Evolutionary conservation across 2,797 vertebrate species (phyloP).

Genomic region (Mycteria americana): DNA sequence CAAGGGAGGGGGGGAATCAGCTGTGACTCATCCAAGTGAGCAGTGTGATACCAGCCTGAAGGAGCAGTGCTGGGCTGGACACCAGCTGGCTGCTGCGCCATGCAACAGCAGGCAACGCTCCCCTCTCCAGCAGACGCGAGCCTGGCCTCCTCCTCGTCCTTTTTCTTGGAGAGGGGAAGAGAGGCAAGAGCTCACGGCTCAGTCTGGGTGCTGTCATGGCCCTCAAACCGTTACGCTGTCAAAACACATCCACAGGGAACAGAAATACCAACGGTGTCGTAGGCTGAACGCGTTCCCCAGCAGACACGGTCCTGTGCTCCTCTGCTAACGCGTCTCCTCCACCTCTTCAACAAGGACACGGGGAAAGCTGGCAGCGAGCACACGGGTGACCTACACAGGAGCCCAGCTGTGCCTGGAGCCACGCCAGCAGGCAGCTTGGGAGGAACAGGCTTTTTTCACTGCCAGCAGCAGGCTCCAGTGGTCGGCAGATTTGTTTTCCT

Average conservation of each 20-base stretch:
- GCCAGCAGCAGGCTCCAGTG: constrained; percentile 43
- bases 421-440: background rate
- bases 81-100: constrained; percentile 7
- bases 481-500: constrained; percentile 28
- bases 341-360: background rate
- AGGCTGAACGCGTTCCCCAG: background rate
- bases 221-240: background rate
- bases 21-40: constrained; percentile 37
- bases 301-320: background rate
- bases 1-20: background rate
- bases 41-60: background rate
- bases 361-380: background rate
- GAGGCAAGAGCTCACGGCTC: background rate
- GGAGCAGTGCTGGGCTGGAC: constrained; percentile 42
- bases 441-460: background rate
- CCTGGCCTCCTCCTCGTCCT: background rate
- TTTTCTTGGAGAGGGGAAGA: background rate
- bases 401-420: constrained; percentile 21
- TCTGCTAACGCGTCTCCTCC: background rate
- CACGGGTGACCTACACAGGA: constrained; percentile 26
- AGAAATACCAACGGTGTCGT: rapidly evolving
- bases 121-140: background rate
- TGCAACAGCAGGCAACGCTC: constrained; percentile 2
- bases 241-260: background rate
- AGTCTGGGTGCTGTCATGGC: background rate